Evolutionary conservation across 2,888 invertebrate species (phyloP).

Genomic region (Andrena flavipes): DNA sequence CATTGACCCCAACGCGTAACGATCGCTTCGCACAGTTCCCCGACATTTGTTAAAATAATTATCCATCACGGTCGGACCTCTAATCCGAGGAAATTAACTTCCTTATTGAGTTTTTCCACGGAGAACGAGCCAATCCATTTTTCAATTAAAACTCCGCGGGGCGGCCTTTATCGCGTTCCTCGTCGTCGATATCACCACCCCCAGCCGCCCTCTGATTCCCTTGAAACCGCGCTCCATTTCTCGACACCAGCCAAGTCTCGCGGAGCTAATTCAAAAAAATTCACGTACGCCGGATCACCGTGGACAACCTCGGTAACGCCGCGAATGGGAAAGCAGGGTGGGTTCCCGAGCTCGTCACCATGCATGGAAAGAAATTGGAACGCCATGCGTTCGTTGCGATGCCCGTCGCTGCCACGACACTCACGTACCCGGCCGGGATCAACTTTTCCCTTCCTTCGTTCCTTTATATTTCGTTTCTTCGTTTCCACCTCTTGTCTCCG

Average conservation of each 20-base stretch:
- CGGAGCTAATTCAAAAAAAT: constrained; percentile 42
- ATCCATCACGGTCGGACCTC: neutral
- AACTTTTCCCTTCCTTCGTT: constrained; percentile 41
- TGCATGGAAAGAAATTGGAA: constrained; percentile 65
- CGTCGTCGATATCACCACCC: neutral
- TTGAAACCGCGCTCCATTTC: constrained; percentile 23
- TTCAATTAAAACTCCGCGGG: constrained; percentile 19
- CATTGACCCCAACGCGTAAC: neutral
- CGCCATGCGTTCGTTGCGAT: constrained; percentile 26
- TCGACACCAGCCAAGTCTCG: neutral
- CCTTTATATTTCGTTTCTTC: constrained; percentile 37
- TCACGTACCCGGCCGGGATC: constrained; percentile 59
- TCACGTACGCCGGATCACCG: constrained; percentile 45
- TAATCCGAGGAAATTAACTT: constrained; percentile 10
- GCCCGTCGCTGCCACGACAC: constrained; percentile 13
- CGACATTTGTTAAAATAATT: neutral
- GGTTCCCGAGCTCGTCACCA: constrained; percentile 39
- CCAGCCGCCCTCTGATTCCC: neutral
- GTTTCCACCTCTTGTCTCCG: constrained; percentile 16
- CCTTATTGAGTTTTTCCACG: constrained; percentile 8
- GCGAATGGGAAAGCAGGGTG: constrained; percentile 41
- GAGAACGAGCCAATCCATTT: constrained; percentile 9
- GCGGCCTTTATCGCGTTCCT: neutral
- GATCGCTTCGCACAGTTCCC: neutral
- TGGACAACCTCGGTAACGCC: constrained; percentile 46